These are phyloP conservation scores for Protodeltote pygarga DNA, from an alignment of 2,888 invertebrate species.

Conservation along the genomic window DNA sequence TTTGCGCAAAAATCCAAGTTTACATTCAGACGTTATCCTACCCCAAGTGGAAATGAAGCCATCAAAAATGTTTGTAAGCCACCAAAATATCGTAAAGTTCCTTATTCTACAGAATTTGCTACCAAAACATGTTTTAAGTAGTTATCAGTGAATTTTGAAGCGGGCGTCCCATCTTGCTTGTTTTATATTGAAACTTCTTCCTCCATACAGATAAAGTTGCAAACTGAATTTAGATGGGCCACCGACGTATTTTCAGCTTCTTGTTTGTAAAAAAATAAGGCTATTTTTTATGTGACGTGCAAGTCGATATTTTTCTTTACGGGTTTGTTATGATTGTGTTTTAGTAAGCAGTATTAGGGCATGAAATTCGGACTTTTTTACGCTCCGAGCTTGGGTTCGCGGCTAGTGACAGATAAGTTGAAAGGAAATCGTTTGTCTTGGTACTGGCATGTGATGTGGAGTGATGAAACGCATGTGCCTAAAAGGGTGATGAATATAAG, in stretches of 20 bases:
- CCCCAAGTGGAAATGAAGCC: no score
- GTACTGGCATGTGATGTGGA: no score
- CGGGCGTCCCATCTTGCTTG: conserved; percentile 33
- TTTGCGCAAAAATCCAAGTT: no score
- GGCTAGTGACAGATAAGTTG: no score
- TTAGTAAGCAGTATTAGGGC: neutral
- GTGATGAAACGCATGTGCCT: no score
- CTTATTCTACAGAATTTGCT: conserved; percentile 31
- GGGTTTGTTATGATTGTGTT: neutral
- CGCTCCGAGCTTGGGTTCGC: no score
- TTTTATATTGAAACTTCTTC: conserved; percentile 47
- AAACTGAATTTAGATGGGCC: conserved; percentile 53
- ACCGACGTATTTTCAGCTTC: conserved; percentile 22
- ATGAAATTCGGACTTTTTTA: no score
- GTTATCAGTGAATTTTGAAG: conserved; percentile 56
- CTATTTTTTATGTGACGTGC: conserved; percentile 1
- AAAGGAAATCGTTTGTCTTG: no score
- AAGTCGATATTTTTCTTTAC: conserved; percentile 9
- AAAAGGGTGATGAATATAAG: no score
- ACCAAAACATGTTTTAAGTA: conserved; percentile 42
- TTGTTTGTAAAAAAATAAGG: conserved; percentile 31
- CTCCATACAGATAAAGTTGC: conserved; percentile 41
- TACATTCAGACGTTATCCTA: no score
- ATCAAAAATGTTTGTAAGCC: no score
- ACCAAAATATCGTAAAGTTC: neutral